These are phyloP conservation scores for Tachysurus fulvidraco DNA, from an alignment of 2,113 vertebrate species.

Conservation along the genomic window DNA sequence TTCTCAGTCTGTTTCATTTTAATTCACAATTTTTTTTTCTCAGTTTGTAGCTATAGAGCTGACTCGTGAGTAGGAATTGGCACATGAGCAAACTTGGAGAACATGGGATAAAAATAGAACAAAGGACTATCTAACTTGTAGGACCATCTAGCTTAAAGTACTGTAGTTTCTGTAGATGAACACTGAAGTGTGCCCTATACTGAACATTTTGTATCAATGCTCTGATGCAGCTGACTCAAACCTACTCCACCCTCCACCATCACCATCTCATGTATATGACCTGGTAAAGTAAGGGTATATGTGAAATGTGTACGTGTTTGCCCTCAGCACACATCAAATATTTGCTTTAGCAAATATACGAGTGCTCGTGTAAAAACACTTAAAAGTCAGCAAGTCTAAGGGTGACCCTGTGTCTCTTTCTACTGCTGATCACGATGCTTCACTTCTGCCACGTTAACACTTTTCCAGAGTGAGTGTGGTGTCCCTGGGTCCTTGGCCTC, in stretches of 20 bases:
- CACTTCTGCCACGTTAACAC: constrained; percentile 44
- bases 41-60: background rate
- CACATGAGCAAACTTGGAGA: background rate
- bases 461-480: constrained; percentile 15
- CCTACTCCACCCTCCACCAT: background rate
- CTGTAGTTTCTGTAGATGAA: too few species aligned
- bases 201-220: background rate
- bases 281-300: background rate
- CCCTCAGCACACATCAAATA: constrained; percentile 41
- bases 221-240: background rate
- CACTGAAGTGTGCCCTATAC: background rate
- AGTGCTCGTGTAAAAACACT: constrained; percentile 2
- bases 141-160: background rate
- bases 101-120: background rate
- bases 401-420: constrained; percentile 10
- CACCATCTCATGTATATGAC: background rate
- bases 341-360: constrained; percentile 31
- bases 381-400: constrained; percentile 32
- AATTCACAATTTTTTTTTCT: too few species aligned
- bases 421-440: constrained; percentile 12
- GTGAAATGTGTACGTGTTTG: background rate
- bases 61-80: background rate
- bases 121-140: background rate
- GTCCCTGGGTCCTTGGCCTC: constrained; percentile 35
- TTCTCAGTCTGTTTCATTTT: too few species aligned